phyloP scores from a whole-genome alignment of 2,888 invertebrate species.

The Heliconius aoede region DNA sequence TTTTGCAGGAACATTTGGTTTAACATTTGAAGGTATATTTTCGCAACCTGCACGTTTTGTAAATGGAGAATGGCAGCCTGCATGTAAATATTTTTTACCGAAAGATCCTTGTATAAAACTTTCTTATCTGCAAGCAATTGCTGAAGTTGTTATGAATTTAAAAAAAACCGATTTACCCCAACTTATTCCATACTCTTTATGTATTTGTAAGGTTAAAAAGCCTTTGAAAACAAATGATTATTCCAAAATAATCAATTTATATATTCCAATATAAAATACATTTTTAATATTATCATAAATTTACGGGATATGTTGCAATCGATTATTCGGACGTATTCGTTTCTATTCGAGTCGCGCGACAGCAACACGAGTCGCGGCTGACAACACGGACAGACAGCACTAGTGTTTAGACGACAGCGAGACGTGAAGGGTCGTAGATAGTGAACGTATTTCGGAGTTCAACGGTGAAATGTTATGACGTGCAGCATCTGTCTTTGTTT shows the following conservation, averaged over 20 bases:
- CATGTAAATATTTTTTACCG: constrained; percentile 63
- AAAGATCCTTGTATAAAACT: constrained; percentile 68
- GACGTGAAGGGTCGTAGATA: constrained; percentile 43
- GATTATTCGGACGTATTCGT: constrained; percentile 4
- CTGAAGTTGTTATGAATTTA: constrained; percentile 59
- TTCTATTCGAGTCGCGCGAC: neutral
- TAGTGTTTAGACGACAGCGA: constrained; percentile 39
- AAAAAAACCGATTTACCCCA: constrained; percentile 59
- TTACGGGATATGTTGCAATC: neutral
- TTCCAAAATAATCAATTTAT: constrained; percentile 47
- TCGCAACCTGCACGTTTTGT: constrained; percentile 82
- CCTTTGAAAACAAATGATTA: constrained; percentile 51
- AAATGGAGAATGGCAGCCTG: constrained; percentile 76
- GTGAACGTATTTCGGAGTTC: constrained; percentile 57
- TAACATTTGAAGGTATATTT: constrained; percentile 79
- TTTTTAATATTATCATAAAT: neutral
- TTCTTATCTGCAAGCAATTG: constrained; percentile 66
- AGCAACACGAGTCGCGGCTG: neutral
- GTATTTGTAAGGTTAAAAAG: constrained; percentile 58
- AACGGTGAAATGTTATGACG: constrained; percentile 81
- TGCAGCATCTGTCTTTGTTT: constrained; percentile 81
- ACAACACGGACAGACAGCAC: constrained; percentile 32
- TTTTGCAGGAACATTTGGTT: constrained; percentile 79
- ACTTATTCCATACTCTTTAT: constrained; percentile 57
- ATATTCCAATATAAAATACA: neutral